Percentiles rank a stretch among this genome's conserved stretches.
Conservation (phyloP, 2,888 invertebrate genomes). For the Leptinotarsa juncta region DNA sequence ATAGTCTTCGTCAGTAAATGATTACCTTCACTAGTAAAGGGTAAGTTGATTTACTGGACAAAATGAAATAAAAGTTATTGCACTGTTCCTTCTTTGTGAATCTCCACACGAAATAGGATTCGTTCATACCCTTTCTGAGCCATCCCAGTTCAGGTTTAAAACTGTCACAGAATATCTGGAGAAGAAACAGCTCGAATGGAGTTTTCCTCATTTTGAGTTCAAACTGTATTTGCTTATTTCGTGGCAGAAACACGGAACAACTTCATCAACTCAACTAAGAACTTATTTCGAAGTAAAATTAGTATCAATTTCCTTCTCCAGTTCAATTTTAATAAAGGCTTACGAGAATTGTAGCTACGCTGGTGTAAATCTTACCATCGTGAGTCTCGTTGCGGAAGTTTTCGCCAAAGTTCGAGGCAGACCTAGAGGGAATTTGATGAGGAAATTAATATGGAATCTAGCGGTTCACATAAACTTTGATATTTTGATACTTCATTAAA, state of each 20-base stretch:
- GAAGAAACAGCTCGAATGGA: too few relatives aligned
- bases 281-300: slow-evolving; percentile 19
- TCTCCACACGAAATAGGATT: too few relatives aligned
- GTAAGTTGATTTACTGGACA: too few relatives aligned
- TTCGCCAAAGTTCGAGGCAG: slow-evolving; percentile 5
- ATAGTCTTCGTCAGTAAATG: too few relatives aligned
- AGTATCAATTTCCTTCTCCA: slow-evolving; percentile 19
- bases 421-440: slow-evolving; percentile 14
- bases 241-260: not conserved
- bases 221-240: not conserved
- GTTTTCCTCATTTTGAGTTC: not conserved
- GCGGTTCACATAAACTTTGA: slow-evolving; percentile 4
- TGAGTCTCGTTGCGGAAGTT: slow-evolving; percentile 15
- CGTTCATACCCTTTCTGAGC: too few relatives aligned
- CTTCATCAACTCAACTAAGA: slow-evolving; percentile 22
- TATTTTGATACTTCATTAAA: slow-evolving; percentile 1
- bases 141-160: too few relatives aligned
- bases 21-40: too few relatives aligned
- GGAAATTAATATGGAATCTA: slow-evolving; percentile 16
- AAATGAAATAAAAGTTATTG: too few relatives aligned
- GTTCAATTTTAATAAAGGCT: slow-evolving; percentile 20
- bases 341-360: slow-evolving; percentile 18
- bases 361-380: slow-evolving; percentile 20
- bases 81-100: too few relatives aligned
- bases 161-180: too few relatives aligned